These are phyloP conservation scores for Drosophila neocordata DNA, from an alignment of 1,140 invertebrate genomes.

Conservation along the genomic window DNA sequence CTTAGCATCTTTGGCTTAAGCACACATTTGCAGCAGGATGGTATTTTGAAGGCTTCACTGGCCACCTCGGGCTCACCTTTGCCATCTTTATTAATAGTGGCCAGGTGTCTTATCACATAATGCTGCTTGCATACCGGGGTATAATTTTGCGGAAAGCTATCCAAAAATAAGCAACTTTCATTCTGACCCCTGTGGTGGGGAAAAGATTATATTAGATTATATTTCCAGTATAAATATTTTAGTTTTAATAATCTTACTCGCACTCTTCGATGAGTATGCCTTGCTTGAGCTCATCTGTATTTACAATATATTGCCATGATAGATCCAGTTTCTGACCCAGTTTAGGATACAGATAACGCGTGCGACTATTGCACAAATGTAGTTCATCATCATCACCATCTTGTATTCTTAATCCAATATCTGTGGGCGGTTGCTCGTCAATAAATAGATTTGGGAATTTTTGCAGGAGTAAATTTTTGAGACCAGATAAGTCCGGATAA, in stretches of 20 bases:
- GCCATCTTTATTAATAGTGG: slow-evolving; percentile 46
- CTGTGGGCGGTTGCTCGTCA: slow-evolving; percentile 46
- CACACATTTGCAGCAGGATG: slow-evolving; percentile 87
- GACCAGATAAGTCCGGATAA: slow-evolving; percentile 57
- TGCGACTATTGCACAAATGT: slow-evolving; percentile 52
- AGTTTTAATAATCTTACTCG: slow-evolving; percentile 60
- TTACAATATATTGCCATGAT: slow-evolving; percentile 75
- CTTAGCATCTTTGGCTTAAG: slow-evolving; percentile 56
- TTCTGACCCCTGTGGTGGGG: slow-evolving; percentile 72
- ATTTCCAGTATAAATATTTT: no score
- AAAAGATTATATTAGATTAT: no score
- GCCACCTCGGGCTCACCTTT: slow-evolving; percentile 41
- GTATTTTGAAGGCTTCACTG: slow-evolving; percentile 84
- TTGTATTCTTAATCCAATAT: slow-evolving; percentile 57
- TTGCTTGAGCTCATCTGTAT: slow-evolving; percentile 70
- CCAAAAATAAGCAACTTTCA: slow-evolving; percentile 68
- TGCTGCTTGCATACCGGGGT: slow-evolving; percentile 86
- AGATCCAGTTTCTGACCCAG: slow-evolving; percentile 38
- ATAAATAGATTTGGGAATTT: slow-evolving; percentile 66
- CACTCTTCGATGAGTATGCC: slow-evolving; percentile 78
- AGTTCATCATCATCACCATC: slow-evolving; percentile 55
- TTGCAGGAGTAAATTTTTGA: slow-evolving; percentile 49
- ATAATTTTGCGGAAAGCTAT: slow-evolving; percentile 83
- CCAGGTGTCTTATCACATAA: slow-evolving; percentile 82
- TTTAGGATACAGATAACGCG: slow-evolving; percentile 58